Evolutionary conservation across 2,888 invertebrate species (phyloP).

Genomic region (Clistopyga incitator): DNA sequence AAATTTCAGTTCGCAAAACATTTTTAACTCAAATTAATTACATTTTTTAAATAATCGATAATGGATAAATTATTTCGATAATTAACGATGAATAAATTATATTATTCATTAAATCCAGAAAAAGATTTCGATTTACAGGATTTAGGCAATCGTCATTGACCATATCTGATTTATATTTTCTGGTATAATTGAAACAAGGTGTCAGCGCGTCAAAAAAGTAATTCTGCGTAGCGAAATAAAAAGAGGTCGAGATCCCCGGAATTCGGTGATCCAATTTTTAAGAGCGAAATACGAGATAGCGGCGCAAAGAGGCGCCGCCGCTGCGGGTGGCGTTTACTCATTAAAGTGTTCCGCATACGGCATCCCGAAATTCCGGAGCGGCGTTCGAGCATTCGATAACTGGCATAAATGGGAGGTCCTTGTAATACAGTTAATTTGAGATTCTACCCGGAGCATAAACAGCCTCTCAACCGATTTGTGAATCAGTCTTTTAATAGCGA

Average conservation of each 20-base stretch:
- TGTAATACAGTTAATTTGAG: conserved; percentile 25
- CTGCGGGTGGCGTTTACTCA: conserved; percentile 22
- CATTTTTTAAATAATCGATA: too few relatives aligned
- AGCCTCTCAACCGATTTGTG: conserved; percentile 43
- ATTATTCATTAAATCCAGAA: background rate
- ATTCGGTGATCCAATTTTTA: conserved; percentile 14
- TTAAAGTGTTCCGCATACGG: conserved; percentile 24
- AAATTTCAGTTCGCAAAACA: too few relatives aligned
- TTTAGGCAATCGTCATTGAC: background rate
- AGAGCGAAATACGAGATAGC: conserved; percentile 12
- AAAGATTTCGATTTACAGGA: background rate
- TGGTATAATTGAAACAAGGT: conserved; percentile 35
- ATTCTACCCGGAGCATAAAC: conserved; percentile 37
- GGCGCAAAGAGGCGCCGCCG: conserved; percentile 4
- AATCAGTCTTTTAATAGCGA: conserved; percentile 38
- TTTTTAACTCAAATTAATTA: too few relatives aligned
- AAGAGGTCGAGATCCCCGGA: background rate
- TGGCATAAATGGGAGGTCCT: conserved; percentile 13
- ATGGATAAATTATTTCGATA: too few relatives aligned
- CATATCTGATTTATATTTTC: conserved; percentile 27
- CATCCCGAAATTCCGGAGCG: conserved; percentile 23
- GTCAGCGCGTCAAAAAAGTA: conserved; percentile 23
- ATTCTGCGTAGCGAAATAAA: background rate
- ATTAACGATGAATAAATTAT: too few relatives aligned
- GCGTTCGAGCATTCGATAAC: conserved; percentile 24